Conservation (phyloP, 2,113 vertebrate genomes). For the Callipepla californica region DNA sequence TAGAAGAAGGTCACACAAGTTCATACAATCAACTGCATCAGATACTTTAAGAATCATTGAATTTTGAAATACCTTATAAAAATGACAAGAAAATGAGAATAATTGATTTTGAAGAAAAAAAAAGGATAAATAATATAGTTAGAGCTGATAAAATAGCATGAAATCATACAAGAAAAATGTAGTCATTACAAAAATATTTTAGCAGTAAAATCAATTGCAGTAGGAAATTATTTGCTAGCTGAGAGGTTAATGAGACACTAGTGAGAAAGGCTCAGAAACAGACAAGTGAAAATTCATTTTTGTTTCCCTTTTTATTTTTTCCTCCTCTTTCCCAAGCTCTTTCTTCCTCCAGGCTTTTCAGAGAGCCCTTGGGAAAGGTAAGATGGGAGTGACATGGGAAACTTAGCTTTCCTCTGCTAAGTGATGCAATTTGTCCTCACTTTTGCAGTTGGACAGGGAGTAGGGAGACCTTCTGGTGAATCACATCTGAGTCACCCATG, state of each 20-base stretch:
- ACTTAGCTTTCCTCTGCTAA: background rate
- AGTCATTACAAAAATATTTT: background rate
- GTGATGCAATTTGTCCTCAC: background rate
- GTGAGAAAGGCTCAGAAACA: background rate
- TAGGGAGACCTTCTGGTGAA: background rate
- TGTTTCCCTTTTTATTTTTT: background rate
- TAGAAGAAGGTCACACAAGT: background rate
- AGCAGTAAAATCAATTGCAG: slow-evolving; percentile 16
- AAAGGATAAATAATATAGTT: background rate
- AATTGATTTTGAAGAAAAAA: background rate
- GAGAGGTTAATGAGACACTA: background rate
- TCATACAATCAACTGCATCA: background rate
- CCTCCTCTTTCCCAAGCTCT: background rate
- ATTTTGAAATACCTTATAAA: background rate
- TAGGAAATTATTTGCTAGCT: background rate
- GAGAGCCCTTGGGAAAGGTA: background rate
- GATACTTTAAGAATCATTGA: background rate
- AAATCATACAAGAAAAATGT: background rate
- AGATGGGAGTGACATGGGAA: background rate
- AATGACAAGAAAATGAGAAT: background rate
- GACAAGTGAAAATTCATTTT: background rate
- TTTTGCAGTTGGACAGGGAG: background rate
- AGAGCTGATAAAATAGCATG: background rate
- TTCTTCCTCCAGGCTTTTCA: background rate
- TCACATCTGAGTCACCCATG: background rate